Base-by-base conservation (phyloP, 1,140 invertebrate species). In the Anagrus nilaparvatae region DNA sequence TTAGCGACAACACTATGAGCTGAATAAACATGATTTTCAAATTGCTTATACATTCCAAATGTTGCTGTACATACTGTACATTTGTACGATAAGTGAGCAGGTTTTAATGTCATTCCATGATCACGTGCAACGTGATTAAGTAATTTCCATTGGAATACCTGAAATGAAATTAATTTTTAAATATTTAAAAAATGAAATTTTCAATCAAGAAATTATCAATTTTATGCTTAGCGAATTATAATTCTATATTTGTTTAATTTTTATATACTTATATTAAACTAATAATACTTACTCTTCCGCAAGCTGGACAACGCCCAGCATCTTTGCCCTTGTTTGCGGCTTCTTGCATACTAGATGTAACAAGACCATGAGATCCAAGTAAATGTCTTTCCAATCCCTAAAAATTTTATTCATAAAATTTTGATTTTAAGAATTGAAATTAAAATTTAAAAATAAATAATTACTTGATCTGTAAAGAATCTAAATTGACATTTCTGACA, bases 401-500 rank as follows among this genome's bases (percentile, higher is more conserved):
- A 36, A 3, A 36, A 13, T 36, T 34, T 34, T 16, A 14, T 36
- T 27, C 24, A 27, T n/a, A 8, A 6, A 25, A 5, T 25, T 25
- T 12, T 25, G 24, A 7, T 7, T 7, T 25, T n/a, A 21, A 7
- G 21, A 19, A 8, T 16, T 8, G 21, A 44, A 13, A 19, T 23
- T 16, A 27, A 10, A 9, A 13, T 13, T 41, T 7, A 12, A 33
- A 3, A 32, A n/a, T n/a, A 31, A 24, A n/a, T 36, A 31, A 46
- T 50, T 54, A 67, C 65, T 58, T 74, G 81, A 69, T 84, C 82
- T 21, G 82, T 84, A 57, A 84, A 84, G 62, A 84, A 84, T 40
- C 82, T 65, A 63, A 91, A 93, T 67, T 94, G 87, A 75, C 92
- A 96, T 62, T 95, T 93, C 63, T 93, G 89, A 65, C 91, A 96